Evolutionary conservation across 2,797 vertebrate genomes (phyloP), one percentile per base, ranked within the genome.

Genomic region (Darevskia nairensis): DNA sequence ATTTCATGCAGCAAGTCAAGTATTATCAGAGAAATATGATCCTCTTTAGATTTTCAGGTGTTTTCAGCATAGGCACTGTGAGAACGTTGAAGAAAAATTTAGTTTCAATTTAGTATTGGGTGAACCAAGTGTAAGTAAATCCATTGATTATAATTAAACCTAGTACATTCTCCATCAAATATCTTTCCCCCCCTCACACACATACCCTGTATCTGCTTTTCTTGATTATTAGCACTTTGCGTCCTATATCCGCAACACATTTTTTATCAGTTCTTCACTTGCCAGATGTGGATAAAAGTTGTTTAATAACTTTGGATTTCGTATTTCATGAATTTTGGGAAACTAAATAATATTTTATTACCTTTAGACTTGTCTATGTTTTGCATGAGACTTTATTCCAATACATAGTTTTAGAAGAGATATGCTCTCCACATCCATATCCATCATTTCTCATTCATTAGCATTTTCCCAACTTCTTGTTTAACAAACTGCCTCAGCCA

Each of bases 341-440:
- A 39, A 39, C n/a, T 25, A 55, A 41, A 72, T 72, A 72, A 84
- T 27, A 19, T 41, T 59, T 39, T 8, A n/a, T 64, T 87, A 44
- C 27, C 79, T 72, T 79, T 76, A 77, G 17, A 44, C 29, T 46
- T 71, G 0, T 3, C 84, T 86, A n/a, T 59, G 27, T 77, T 55
- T 50, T 85, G 21, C 78, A 89, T 80, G 35, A 44, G 72, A 11
- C 13, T 25, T 84, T 27, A 55, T 25, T 90, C 74, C 72, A 39
- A 61, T 68, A 17, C 85, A 55, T 1, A 13, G 4, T 76, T 46
- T 55, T 1, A 50, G 86, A 89, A 68, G 81, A 90, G 46, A 2
- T 87, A 46, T 13, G 72, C 6, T 1, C 0, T 72, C 35, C 68
- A 82, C 39, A 81, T 39, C 39, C 8, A 8, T 29, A 71, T 23